phyloP scores from a whole-genome alignment of 2,113 vertebrate species.

The Anthoscopus minutus region DNA sequence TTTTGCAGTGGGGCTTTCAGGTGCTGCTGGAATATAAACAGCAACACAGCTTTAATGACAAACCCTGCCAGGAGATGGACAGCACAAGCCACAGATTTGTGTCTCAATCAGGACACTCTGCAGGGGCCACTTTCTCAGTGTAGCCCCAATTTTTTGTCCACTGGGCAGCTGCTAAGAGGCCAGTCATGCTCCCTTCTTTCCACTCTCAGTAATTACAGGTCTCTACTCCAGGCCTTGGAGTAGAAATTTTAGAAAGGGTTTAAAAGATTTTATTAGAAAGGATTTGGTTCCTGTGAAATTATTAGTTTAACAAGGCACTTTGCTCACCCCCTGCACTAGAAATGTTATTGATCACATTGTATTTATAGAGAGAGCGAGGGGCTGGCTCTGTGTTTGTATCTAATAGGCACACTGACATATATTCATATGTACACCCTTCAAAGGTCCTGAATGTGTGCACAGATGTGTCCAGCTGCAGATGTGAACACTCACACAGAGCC shows the following conservation, averaged over 20 bases:
- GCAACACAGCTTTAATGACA: conserved; percentile 1
- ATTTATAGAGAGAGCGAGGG: neutral
- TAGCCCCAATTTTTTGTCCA: neutral
- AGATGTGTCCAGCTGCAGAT: neutral
- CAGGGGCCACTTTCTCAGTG: neutral
- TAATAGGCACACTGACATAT: neutral
- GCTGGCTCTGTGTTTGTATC: neutral
- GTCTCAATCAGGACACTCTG: conserved; percentile 26
- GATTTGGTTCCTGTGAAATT: conserved; percentile 39
- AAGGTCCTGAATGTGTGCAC: neutral
- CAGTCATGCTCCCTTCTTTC: neutral
- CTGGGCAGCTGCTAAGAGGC: neutral
- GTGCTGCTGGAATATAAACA: conserved; percentile 36
- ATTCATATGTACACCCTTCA: neutral
- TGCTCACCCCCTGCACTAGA: neutral
- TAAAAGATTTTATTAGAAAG: conserved; percentile 40
- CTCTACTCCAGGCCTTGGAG: conserved; percentile 12
- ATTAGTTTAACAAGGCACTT: conserved; percentile 47
- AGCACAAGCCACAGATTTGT: neutral
- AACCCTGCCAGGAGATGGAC: neutral
- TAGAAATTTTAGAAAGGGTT: conserved; percentile 41
- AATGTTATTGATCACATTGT: conserved; percentile 13
- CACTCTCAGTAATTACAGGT: conserved; percentile 24
- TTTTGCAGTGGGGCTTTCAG: neutral
- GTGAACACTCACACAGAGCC: neutral